Percentiles rank a stretch among this genome's conserved stretches.
Evolutionary conservation across 2,888 invertebrate genomes (phyloP).

Genomic region (Mimachlamys varia): DNA sequence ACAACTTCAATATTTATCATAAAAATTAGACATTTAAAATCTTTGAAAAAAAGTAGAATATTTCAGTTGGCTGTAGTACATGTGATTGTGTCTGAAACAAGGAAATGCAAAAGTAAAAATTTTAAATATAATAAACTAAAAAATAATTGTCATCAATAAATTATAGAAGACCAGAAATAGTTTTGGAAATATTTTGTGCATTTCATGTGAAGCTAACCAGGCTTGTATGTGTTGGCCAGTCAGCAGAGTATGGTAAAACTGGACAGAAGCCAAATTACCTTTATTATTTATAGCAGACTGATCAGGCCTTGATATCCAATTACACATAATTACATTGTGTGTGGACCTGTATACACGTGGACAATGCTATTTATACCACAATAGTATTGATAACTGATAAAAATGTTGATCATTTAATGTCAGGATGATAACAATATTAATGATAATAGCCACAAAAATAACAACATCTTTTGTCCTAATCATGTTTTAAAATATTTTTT

Average conservation of each 20-base stretch:
- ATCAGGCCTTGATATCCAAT: neutral
- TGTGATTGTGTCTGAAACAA: neutral
- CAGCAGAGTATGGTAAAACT: neutral
- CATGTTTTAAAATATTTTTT: too few species aligned
- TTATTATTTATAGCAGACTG: conserved; percentile 6
- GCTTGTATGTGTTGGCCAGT: neutral
- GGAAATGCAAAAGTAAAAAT: neutral
- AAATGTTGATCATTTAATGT: neutral
- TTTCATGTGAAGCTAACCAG: neutral
- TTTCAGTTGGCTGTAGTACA: too few species aligned
- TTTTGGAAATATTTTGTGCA: neutral
- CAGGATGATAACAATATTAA: neutral
- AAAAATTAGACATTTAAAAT: too few species aligned
- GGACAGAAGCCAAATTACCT: conserved; percentile 14
- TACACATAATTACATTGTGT: neutral
- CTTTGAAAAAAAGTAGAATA: too few species aligned
- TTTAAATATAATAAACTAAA: neutral
- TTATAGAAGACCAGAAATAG: too few species aligned
- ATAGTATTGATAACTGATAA: neutral
- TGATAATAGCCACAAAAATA: too few species aligned
- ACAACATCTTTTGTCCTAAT: too few species aligned
- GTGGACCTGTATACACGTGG: neutral
- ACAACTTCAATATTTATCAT: neutral
- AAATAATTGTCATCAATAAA: too few species aligned
- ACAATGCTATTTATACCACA: neutral